Conservation (phyloP, 2,888 invertebrate species). For the Agrochola macilenta region DNA sequence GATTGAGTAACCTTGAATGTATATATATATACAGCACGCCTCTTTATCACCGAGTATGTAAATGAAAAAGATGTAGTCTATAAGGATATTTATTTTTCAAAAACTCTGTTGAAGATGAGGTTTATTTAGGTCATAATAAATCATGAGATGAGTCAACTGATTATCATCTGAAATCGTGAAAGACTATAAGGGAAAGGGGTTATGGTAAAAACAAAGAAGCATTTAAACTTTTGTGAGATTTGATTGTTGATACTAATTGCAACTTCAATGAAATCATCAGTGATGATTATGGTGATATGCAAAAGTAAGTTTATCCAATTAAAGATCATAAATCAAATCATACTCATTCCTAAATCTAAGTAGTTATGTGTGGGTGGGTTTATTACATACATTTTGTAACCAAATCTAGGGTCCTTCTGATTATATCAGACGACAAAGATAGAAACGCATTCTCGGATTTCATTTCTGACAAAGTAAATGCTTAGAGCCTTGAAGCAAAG, state of each 20-base stretch:
- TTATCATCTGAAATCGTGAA: slow-evolving; percentile 19
- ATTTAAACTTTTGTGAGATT: background rate
- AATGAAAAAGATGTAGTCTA: background rate
- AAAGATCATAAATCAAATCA: slow-evolving; percentile 44
- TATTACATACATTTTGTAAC: slow-evolving; percentile 65
- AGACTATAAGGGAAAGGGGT: slow-evolving; percentile 2
- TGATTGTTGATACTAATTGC: background rate
- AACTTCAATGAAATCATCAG: background rate
- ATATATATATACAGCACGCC: slow-evolving; percentile 7
- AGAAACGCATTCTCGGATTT: slow-evolving; percentile 67
- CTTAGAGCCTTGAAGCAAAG: slow-evolving; percentile 56
- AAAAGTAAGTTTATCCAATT: slow-evolving; percentile 10
- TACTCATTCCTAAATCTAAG: slow-evolving; percentile 48
- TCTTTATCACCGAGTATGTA: background rate
- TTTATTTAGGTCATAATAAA: slow-evolving; percentile 39
- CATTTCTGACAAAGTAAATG: slow-evolving; percentile 63
- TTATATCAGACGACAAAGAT: slow-evolving; percentile 62
- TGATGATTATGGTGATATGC: background rate
- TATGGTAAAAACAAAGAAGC: background rate
- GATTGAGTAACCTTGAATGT: slow-evolving; percentile 16
- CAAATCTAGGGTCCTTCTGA: slow-evolving; percentile 65
- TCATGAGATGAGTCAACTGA: slow-evolving; percentile 11
- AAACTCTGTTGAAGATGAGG: background rate
- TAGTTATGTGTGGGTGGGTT: slow-evolving; percentile 60
- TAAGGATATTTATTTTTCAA: background rate